Base-by-base conservation (phyloP, 2,888 invertebrate genomes). In the Celastrina argiolus region DNA sequence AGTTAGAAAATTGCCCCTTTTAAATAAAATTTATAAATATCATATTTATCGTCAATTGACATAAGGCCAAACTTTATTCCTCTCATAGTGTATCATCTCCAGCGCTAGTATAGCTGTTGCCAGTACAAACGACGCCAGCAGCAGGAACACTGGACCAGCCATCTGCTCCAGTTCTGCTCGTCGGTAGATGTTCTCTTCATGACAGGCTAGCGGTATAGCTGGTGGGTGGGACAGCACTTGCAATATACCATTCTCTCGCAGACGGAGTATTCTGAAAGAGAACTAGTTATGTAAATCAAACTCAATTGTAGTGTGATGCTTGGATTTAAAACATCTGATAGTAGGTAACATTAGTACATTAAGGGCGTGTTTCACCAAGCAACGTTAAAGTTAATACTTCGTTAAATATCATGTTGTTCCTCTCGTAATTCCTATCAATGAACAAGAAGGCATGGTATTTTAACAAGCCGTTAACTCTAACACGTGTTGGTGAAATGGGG, bases 61-160 rank as follows among this genome's bases (percentile, higher is more conserved):
- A 68, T 81, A 85, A 51, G 85, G 85, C 76, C 75, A 82, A 1
- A 80, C 70, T 41, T 66, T 74, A 65, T 76, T 71, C 18, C 72
- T 74, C 0, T 71, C 70, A 36, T 73, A 76, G 67, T 78, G 72
- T 16, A 74, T 39, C 56, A 72, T 77, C 66, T 85, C 85, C 0
- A 68, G 67, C 1, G 80, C 14, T 42, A 85, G 65, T 42, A 85
- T 74, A 0, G 81, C 0, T 0, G 75, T 8, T 18, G 78, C 73
- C 0, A 73, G 0, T 0, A 75, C 6, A 41, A 74, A 80, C 1
- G 70, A 67, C 4, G 61, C n/a, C 0, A 73, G 31, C 2, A 85
- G 69, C 0, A 76, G 22, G n/a, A 71, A 26, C 0, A 83, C 51
- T 0, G 82, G 81, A 2, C 67, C 66, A 0, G 77, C 66, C 5